Evolutionary conservation across 1,140 invertebrate genomes (phyloP).

Genomic region (Frieseomelitta varia): DNA sequence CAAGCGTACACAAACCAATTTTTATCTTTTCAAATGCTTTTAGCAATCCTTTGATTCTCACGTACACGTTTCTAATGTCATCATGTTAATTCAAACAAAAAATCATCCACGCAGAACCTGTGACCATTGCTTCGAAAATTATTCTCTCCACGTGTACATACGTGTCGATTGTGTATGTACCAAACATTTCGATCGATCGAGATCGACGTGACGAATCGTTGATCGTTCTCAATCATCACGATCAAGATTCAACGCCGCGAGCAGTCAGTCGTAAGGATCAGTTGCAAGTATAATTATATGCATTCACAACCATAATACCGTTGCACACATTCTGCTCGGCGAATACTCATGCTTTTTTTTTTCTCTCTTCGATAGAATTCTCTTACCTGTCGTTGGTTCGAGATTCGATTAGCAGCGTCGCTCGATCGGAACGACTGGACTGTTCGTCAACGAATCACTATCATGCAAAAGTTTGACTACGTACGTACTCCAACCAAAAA

Average conservation of each 20-base stretch:
- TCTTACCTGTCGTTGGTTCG: slow-evolving; percentile 52
- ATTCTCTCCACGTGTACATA: not conserved
- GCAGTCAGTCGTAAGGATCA: slow-evolving; percentile 10
- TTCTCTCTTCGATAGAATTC: not conserved
- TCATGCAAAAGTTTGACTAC: slow-evolving; percentile 54
- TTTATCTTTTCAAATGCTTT: too few relatives aligned
- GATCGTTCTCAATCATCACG: not conserved
- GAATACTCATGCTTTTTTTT: slow-evolving; percentile 43
- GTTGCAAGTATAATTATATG: not conserved
- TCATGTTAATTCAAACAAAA: not conserved
- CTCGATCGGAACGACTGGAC: not conserved
- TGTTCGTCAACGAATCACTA: not conserved
- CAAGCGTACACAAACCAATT: too few relatives aligned
- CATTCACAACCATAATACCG: not conserved
- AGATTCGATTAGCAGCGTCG: slow-evolving; percentile 25
- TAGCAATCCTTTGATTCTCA: too few relatives aligned
- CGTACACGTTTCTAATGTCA: not conserved
- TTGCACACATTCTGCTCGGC: slow-evolving; percentile 12
- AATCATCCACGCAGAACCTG: not conserved
- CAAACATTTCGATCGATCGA: slow-evolving; percentile 3
- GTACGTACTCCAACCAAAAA: slow-evolving; percentile 38
- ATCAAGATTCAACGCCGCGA: slow-evolving; percentile 10
- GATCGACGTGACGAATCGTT: not conserved
- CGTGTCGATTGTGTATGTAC: not conserved
- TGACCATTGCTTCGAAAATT: not conserved